These are phyloP conservation scores for Macaria liturata DNA, from an alignment of 2,888 invertebrate species.

Conservation along the genomic window DNA sequence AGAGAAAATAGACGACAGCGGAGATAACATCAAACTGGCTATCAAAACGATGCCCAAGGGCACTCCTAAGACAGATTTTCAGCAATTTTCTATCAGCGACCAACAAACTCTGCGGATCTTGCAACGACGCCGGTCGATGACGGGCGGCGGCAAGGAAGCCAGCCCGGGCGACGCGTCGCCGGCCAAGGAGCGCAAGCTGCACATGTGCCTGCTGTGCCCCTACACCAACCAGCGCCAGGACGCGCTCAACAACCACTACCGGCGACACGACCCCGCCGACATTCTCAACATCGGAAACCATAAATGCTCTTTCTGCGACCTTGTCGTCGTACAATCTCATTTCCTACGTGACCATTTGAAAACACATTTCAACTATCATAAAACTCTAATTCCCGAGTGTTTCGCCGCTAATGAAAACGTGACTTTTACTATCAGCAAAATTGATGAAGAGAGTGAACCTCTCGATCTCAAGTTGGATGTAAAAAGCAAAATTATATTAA, in stretches of 20 bases:
- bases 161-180: constrained; percentile 64
- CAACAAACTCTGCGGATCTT: constrained; percentile 84
- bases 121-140: constrained; percentile 79
- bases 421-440: constrained; percentile 79
- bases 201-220: constrained; percentile 90
- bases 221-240: constrained; percentile 89
- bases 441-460: constrained; percentile 64
- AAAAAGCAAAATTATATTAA: constrained; percentile 48
- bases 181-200: constrained; percentile 84
- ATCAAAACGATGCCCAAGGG: constrained; percentile 77
- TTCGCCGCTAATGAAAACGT: constrained; percentile 84
- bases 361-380: constrained; percentile 87
- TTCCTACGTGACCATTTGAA: constrained; percentile 91
- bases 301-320: constrained; percentile 92
- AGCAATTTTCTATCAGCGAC: constrained; percentile 84
- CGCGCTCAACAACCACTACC: constrained; percentile 89
- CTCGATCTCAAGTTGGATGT: constrained; percentile 70
- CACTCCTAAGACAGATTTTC: constrained; percentile 70
- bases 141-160: constrained; percentile 61
- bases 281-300: constrained; percentile 84
- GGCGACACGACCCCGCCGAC: constrained; percentile 85
- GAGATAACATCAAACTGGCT: constrained; percentile 69
- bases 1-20: constrained; percentile 52
- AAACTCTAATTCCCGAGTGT: constrained; percentile 82
- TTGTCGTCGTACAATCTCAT: constrained; percentile 88